Evolutionary conservation across 1,140 invertebrate genomes (phyloP), one percentile per base, ranked within the genome.

Genomic region (Calycopis cecrops): DNA sequence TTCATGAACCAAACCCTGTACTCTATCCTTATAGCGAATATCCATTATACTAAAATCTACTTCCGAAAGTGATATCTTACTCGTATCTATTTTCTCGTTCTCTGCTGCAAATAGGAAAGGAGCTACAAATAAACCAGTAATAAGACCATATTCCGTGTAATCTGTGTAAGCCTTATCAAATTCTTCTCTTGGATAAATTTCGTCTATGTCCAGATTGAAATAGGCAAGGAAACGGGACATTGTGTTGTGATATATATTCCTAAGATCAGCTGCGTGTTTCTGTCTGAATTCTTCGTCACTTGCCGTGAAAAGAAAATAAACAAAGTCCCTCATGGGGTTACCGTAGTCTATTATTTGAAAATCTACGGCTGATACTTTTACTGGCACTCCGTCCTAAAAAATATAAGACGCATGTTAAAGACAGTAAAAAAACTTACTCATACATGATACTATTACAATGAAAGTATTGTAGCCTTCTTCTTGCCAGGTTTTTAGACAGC

Each of bases 331-430:
- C 0, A 79, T 14, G 0, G 74, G 74, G 44, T 52, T 62, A 1
- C 73, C 73, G 47, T 70, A 81, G 48, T 62, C 57, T 4, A 71
- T 35, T 1, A 70, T 9, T 21, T 81, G 78, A 18, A 69, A 79
- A 49, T 81, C 78, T 0, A 81, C 54, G 50, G 63, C 51, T 1
- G 76, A 55, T 0, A 73, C 55, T 42, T 67, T 60, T 21, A 28
- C 52, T 33, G 63, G 35, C 35, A 63, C 59, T 4, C 70, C 71
- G 16, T 79, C 55, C 76, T 76, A 6, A 18, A 21, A 64, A 65
- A 52, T 34, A 52, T 21, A 53, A 53, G 0, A 11, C 21, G 4
- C 9, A 49, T 33, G 4, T 9, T n/a, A 17, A 33, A n/a, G 21
- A 9, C 2, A n/a, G n/a, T n/a, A n/a, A n/a, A n/a, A n/a, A n/a